These are phyloP conservation scores for Fregetta grallaria DNA, from an alignment of 2,113 vertebrate species.

Conservation along the genomic window DNA sequence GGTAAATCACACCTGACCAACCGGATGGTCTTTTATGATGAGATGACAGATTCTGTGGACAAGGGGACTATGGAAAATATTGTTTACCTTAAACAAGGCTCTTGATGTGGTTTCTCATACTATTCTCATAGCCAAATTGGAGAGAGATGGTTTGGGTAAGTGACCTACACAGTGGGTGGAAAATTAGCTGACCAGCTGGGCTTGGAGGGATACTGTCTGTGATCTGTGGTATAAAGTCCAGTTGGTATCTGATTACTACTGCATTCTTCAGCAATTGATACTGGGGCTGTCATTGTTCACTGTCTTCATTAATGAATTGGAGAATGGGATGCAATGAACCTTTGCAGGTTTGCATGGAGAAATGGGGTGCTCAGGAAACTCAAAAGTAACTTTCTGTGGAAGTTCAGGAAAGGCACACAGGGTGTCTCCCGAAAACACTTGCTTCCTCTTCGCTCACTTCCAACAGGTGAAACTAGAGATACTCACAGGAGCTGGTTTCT, in stretches of 20 bases:
- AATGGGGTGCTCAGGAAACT: background rate
- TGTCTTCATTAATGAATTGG: background rate
- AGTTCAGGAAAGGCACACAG: background rate
- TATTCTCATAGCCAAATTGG: background rate
- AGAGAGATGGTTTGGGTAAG: background rate
- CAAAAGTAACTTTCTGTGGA: background rate
- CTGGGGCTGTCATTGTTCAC: background rate
- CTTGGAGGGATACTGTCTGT: background rate
- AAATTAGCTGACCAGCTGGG: background rate
- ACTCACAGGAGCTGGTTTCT: background rate
- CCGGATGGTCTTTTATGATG: background rate
- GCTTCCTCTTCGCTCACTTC: background rate
- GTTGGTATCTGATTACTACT: background rate
- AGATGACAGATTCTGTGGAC: background rate
- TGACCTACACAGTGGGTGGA: background rate
- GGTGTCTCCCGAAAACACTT: background rate
- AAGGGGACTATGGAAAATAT: background rate
- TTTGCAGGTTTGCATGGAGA: background rate
- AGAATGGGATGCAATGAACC: background rate
- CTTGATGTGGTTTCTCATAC: background rate
- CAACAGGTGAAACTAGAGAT: background rate
- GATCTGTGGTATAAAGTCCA: background rate
- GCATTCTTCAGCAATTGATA: background rate
- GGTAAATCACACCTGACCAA: background rate
- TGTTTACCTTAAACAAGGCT: background rate